Percentiles rank a stretch among this genome's conserved stretches.
Evolutionary conservation across 2,888 invertebrate genomes (phyloP).

Genomic region (Standfussiana lucernea): DNA sequence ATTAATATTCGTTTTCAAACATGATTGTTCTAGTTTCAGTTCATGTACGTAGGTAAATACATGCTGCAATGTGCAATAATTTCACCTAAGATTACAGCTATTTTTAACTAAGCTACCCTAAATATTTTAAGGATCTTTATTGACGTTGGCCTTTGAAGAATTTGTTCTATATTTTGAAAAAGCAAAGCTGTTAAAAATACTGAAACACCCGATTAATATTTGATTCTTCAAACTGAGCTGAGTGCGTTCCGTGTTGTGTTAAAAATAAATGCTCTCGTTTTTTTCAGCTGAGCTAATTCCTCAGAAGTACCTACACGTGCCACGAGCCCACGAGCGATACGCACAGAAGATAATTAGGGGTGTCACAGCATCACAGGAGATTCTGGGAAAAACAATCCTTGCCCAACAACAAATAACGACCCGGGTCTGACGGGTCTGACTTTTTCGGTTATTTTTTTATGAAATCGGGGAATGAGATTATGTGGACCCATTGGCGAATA

Average conservation of each 20-base stretch:
- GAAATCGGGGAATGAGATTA: background rate
- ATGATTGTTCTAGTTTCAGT: background rate
- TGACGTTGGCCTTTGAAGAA: background rate
- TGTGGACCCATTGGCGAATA: background rate
- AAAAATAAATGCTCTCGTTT: background rate
- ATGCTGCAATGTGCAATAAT: background rate
- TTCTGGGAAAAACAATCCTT: conserved; percentile 18
- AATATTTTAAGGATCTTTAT: background rate
- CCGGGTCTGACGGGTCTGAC: too few species aligned
- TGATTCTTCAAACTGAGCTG: background rate
- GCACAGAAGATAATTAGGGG: conserved; percentile 27
- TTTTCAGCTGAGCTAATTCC: conserved; percentile 6
- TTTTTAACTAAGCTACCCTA: background rate
- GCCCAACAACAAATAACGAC: conserved; percentile 10
- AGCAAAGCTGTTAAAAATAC: background rate
- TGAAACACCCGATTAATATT: background rate
- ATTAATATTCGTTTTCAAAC: background rate
- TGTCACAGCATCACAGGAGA: conserved; percentile 6
- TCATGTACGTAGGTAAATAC: background rate
- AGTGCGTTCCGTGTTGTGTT: background rate
- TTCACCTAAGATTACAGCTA: background rate
- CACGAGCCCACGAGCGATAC: background rate
- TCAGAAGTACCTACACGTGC: background rate
- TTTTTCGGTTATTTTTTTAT: conserved; percentile 27
- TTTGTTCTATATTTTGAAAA: background rate